These are phyloP conservation scores for Calameuta filiformis DNA, from an alignment of 2,888 invertebrate species.

Conservation along the genomic window DNA sequence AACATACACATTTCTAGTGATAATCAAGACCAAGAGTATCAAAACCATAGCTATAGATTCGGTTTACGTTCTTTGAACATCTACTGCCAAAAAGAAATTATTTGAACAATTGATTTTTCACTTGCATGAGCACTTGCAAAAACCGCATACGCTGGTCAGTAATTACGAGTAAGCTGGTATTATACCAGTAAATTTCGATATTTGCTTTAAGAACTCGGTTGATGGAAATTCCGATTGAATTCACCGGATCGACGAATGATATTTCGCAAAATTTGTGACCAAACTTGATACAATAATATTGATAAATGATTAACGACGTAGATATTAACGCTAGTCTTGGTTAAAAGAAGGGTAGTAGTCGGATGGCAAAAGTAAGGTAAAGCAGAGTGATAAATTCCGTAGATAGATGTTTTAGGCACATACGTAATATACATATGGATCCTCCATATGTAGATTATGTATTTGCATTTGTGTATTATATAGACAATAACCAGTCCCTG, in stretches of 20 bases:
- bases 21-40: not conserved
- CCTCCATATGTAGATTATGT: not conserved
- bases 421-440: not conserved
- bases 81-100: not conserved
- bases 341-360: not conserved
- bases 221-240: no score
- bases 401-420: not conserved
- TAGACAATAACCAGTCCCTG: slow-evolving; percentile 7
- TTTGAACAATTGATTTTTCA: not conserved
- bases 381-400: not conserved
- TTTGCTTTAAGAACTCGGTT: no score
- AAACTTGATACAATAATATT: not conserved
- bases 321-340: not conserved
- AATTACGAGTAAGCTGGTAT: not conserved
- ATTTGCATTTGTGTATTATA: not conserved
- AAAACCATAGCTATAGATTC: not conserved
- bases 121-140: not conserved
- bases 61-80: not conserved
- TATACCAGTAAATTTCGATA: not conserved
- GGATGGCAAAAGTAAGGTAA: not conserved
- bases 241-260: not conserved
- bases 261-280: not conserved
- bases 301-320: not conserved
- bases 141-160: not conserved
- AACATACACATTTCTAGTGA: not conserved